Percentiles rank a stretch among this genome's conserved stretches.
Evolutionary conservation across 2,113 vertebrate genomes (phyloP).

Genomic region (Rhombomys opimus): DNA sequence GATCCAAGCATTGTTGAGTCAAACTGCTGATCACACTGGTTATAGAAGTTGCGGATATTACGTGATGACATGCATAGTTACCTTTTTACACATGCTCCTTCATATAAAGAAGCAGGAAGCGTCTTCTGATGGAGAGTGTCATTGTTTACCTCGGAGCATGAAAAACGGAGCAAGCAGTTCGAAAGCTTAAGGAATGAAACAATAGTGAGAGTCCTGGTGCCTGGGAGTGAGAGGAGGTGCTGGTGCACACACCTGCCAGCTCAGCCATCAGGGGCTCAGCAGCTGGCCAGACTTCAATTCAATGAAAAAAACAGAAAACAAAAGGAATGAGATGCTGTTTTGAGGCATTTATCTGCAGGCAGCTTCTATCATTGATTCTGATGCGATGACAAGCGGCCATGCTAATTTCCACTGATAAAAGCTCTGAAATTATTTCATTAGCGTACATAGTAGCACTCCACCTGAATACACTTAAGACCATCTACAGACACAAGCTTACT

Average conservation of each 20-base stretch:
- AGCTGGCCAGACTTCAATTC: constrained; percentile 69
- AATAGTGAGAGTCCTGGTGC: constrained; percentile 56
- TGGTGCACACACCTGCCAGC: constrained; percentile 53
- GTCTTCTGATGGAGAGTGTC: not conserved
- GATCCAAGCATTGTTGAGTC: not conserved
- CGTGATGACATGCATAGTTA: no score
- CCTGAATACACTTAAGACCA: constrained; percentile 21
- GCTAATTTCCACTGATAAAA: constrained; percentile 68
- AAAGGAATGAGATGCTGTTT: constrained; percentile 50
- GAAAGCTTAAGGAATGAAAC: constrained; percentile 75
- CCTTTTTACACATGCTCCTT: not conserved
- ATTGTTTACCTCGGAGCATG: constrained; percentile 74
- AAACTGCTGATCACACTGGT: not conserved
- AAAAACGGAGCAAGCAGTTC: constrained; percentile 68
- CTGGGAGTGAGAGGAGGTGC: constrained; percentile 70
- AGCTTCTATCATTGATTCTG: constrained; percentile 76
- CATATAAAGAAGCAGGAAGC: not conserved
- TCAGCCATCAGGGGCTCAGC: constrained; percentile 61
- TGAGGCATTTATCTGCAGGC: constrained; percentile 39
- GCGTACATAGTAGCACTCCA: not conserved
- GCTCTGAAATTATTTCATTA: constrained; percentile 48
- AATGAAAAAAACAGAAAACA: constrained; percentile 66
- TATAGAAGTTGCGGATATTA: not conserved
- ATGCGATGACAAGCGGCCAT: constrained; percentile 55
- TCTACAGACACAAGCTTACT: constrained; percentile 65